Evolutionary conservation across 2,888 invertebrate species (phyloP).

Genomic region (Heteromyza rotundicornis): DNA sequence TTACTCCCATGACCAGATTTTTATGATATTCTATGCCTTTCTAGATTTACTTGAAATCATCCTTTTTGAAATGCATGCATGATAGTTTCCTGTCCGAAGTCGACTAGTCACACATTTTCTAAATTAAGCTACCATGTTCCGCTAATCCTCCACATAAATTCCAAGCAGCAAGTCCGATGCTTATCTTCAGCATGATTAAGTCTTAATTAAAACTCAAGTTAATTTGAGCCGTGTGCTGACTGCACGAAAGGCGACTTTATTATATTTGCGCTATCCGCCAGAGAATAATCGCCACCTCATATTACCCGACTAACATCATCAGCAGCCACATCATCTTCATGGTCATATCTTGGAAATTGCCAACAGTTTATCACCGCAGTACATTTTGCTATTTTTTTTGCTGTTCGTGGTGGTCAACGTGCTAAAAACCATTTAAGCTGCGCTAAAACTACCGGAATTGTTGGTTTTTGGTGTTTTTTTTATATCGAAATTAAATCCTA

Average conservation of each 20-base stretch:
- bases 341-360: neutral
- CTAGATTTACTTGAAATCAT: too few relatives aligned
- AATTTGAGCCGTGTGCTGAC: neutral
- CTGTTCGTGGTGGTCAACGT: neutral
- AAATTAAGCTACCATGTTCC: constrained; percentile 9
- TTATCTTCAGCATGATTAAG: constrained; percentile 54
- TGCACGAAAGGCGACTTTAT: neutral
- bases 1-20: too few relatives aligned
- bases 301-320: neutral
- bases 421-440: constrained; percentile 11
- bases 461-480: neutral
- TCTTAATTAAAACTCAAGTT: constrained; percentile 48
- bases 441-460: constrained; percentile 16
- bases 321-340: neutral
- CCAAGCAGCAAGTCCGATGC: constrained; percentile 38
- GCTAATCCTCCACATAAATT: constrained; percentile 23
- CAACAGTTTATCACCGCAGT: constrained; percentile 1
- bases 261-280: neutral
- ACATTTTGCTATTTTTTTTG: too few relatives aligned
- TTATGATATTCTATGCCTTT: too few relatives aligned
- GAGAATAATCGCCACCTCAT: neutral
- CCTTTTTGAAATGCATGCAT: too few relatives aligned
- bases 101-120: too few relatives aligned
- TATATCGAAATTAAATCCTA: neutral
- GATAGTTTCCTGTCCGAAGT: too few relatives aligned